phyloP scores from a whole-genome alignment of 2,113 vertebrate species.

The Chrysochloris asiatica region DNA sequence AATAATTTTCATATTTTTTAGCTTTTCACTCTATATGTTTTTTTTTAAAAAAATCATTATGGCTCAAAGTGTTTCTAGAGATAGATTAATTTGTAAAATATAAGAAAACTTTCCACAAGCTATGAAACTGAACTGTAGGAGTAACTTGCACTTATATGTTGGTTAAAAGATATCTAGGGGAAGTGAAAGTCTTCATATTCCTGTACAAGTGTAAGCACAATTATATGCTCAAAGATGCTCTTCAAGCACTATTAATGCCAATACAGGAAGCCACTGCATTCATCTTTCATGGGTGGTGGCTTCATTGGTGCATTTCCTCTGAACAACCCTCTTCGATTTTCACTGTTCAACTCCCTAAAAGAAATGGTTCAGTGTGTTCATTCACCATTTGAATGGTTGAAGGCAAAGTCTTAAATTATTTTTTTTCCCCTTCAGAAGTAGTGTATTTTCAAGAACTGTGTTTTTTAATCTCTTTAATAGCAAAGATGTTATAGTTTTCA shows the following conservation, averaged over 20 bases:
- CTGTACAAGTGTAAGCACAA: constrained; percentile 76
- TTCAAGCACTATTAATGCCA: constrained; percentile 82
- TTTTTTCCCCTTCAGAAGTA: constrained; percentile 39
- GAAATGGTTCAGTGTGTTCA: constrained; percentile 77
- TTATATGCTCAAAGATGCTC: constrained; percentile 77
- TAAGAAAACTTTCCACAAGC: constrained; percentile 79
- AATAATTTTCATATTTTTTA: constrained; percentile 78
- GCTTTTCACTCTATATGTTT: too few species aligned
- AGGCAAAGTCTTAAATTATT: constrained; percentile 68
- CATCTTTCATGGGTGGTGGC: constrained; percentile 77
- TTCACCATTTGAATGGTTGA: constrained; percentile 80
- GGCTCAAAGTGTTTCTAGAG: constrained; percentile 65
- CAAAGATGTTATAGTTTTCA: constrained; percentile 74
- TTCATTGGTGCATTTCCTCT: constrained; percentile 68
- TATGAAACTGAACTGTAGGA: constrained; percentile 77
- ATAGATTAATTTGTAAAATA: constrained; percentile 77
- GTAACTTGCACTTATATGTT: constrained; percentile 72
- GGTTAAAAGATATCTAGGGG: constrained; percentile 67
- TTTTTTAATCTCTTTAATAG: constrained; percentile 80
- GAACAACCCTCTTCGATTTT: constrained; percentile 70
- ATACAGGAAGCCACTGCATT: constrained; percentile 69
- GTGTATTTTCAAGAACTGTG: constrained; percentile 73
- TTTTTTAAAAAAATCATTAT: constrained; percentile 63
- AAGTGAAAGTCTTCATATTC: constrained; percentile 53
- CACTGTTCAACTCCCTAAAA: constrained; percentile 74